A percentile compares a stretch with the other conserved stretches of the same genome.
phyloP scores from a whole-genome alignment of 2,797 vertebrate genomes.

The Thripadectes ignobilis region DNA sequence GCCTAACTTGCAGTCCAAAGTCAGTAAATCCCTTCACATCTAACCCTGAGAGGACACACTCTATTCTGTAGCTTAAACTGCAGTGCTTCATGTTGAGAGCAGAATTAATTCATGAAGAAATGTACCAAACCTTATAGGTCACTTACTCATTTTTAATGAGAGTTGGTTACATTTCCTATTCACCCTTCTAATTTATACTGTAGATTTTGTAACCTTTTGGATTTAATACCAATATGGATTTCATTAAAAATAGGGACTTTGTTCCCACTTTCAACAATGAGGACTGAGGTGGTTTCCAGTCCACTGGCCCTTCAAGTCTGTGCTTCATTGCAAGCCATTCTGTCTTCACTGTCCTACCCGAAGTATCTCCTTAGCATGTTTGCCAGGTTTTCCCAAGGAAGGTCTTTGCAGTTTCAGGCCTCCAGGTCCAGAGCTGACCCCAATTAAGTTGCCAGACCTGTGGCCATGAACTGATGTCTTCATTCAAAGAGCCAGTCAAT shows the following conservation, averaged over 20 bases:
- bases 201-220: neutral
- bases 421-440: neutral
- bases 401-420: neutral
- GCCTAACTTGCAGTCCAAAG: neutral
- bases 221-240: neutral
- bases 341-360: neutral
- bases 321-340: neutral
- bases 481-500: neutral
- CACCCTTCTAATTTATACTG: neutral
- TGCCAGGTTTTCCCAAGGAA: neutral
- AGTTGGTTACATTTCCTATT: neutral
- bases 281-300: neutral
- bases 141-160: neutral
- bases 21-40: neutral
- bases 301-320: rapidly evolving
- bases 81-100: neutral
- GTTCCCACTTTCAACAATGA: neutral
- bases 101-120: neutral
- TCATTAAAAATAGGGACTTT: neutral
- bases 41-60: neutral
- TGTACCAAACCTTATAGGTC: neutral
- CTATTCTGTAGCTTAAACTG: neutral
- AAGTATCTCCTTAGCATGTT: neutral
- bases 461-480: neutral
- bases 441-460: neutral